Base-by-base conservation (phyloP, 1,140 invertebrate genomes). In the Oncopeltus fasciatus region DNA sequence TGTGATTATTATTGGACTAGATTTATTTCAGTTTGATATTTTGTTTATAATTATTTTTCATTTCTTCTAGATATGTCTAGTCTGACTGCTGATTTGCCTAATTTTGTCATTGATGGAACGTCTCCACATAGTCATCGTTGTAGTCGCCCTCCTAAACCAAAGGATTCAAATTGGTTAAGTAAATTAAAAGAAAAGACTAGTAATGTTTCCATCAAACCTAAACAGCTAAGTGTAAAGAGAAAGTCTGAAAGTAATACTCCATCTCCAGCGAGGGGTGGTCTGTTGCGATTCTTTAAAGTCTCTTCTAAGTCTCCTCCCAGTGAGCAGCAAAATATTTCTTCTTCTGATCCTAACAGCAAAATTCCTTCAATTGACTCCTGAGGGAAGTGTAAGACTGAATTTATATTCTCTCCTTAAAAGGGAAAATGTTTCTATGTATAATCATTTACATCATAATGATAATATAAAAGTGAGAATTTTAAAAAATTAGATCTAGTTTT, bases 21-120 rank as follows among this genome's bases (percentile, higher is more conserved):
- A n/a, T n/a, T 49, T 49, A 8, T 49, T 49, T 18, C 21, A 11
- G 5, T 49, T 49, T 49, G 18, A n/a, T 21, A 21, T 20, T 56
- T 56, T 24, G 31, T 14, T 38, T 14, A 38, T 38, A 14, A 8
- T 38, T 38, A 38, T 8, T 38, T 38, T 38, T 8, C 14, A 8
- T 38, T 38, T 38, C 31, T 14, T 53, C 26, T 24, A 53, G 49
- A 53, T 24, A 16, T 24, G 12, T 60, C 43, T 16, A 62, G 61
- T 27, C 53, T 47, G n/a, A 57, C 53, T 1, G 38, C 33, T 9
- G 27, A 57, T 62, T 44, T 62, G 12, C 61, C 61, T 1, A 62
- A 62, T 20, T 57, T 31, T 18, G 61, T 62, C 11, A 43, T 62
- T 1, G 61, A 62, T 46, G 61, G 61, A 43, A 38, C 24, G 21